Conservation (phyloP, 1,140 invertebrate species). For the Bombus sibiricus region DNA sequence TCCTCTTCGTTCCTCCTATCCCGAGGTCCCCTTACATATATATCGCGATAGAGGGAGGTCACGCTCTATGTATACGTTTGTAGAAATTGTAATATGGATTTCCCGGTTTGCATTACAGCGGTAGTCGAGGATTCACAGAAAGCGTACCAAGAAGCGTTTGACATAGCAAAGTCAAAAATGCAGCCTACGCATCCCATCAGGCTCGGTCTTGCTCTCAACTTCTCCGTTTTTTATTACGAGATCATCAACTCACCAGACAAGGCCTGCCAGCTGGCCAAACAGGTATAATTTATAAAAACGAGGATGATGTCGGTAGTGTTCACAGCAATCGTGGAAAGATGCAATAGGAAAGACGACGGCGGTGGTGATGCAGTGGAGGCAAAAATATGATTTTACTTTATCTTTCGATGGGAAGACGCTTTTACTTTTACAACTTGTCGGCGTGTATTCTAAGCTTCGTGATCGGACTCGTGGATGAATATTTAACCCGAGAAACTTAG, state of each 20-base stretch:
- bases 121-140: conserved; percentile 99
- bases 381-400: background rate
- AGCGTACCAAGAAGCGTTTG: conserved; percentile 99
- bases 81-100: conserved; percentile 60
- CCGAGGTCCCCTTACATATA: too few species aligned
- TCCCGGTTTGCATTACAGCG: conserved; percentile 86
- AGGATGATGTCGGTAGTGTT: background rate
- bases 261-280: conserved; percentile 98
- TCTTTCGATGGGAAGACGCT: background rate
- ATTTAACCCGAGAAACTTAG: background rate
- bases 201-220: conserved; percentile 98
- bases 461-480: background rate
- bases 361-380: conserved; percentile 33
- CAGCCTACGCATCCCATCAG: conserved; percentile 98
- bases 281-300: conserved; percentile 84
- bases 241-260: conserved; percentile 98
- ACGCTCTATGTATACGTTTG: conserved; percentile 10
- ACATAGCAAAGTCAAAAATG: conserved; percentile 99
- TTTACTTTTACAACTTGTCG: background rate
- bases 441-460: background rate
- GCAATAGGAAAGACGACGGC: background rate
- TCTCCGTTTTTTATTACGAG: conserved; percentile 99
- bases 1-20: background rate
- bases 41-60: background rate
- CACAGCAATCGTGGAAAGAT: conserved; percentile 16